phyloP scores from a whole-genome alignment of 2,888 invertebrate species.

The Operophtera brumata region DNA sequence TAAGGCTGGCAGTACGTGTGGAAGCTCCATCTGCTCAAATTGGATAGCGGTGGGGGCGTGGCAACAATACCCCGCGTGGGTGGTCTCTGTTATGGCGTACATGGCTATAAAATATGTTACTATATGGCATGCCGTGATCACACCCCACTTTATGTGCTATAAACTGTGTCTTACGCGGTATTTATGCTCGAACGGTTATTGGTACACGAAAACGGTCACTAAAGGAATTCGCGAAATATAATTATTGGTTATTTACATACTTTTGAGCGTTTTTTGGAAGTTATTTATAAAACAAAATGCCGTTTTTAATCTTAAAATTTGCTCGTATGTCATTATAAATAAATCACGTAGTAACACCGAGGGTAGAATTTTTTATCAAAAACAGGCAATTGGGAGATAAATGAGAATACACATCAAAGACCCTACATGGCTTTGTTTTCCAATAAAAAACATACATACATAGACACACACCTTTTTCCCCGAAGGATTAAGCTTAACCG shows the following conservation, averaged over 20 bases:
- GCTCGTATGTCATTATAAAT: too few relatives aligned
- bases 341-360: too few relatives aligned
- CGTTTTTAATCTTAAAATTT: too few relatives aligned
- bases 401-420: too few relatives aligned
- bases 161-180: constrained; percentile 34
- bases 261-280: too few relatives aligned
- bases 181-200: constrained; percentile 29
- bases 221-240: constrained; percentile 25
- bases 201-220: constrained; percentile 20
- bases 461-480: too few relatives aligned
- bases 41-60: constrained; percentile 67
- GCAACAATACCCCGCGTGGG: constrained; percentile 63
- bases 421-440: too few relatives aligned
- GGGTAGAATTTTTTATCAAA: too few relatives aligned
- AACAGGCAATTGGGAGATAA: too few relatives aligned
- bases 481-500: too few relatives aligned
- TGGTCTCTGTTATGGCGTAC: constrained; percentile 58
- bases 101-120: constrained; percentile 62
- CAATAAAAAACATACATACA: too few relatives aligned
- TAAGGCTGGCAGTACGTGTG: neutral
- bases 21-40: constrained; percentile 54
- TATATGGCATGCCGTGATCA: constrained; percentile 56
- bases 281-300: too few relatives aligned
- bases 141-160: constrained; percentile 63
- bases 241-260: constrained; percentile 5